Conservation (phyloP, 2,888 invertebrate species). For the Drosophila crucigera region DNA sequence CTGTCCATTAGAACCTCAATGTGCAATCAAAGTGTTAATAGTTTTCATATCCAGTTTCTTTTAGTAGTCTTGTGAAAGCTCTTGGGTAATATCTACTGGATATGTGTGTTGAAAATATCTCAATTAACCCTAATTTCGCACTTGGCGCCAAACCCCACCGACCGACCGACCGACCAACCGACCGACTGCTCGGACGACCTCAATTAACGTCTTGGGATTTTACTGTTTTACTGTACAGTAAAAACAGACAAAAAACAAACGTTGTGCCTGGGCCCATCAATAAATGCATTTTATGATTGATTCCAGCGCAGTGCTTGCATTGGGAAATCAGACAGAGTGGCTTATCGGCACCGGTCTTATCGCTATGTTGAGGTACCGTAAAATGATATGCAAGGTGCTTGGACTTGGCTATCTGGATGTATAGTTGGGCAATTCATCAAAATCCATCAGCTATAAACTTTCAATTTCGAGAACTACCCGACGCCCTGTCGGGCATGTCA, state of each 20-base stretch:
- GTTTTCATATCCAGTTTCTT: neutral
- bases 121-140: conserved; percentile 70
- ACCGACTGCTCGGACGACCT: conserved; percentile 34
- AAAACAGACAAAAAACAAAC: neutral
- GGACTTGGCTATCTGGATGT: conserved; percentile 28
- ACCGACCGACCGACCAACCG: neutral
- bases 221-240: neutral
- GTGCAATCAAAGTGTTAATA: conserved; percentile 3
- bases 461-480: conserved; percentile 52
- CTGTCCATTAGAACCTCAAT: conserved; percentile 22
- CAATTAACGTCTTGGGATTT: conserved; percentile 41
- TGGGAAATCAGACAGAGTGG: conserved; percentile 26
- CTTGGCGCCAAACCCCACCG: conserved; percentile 32
- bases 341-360: conserved; percentile 53
- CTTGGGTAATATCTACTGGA: conserved; percentile 5
- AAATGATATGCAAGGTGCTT: conserved; percentile 70
- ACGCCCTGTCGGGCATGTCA: conserved; percentile 64
- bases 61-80: neutral
- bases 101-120: conserved; percentile 1
- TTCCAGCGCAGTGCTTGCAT: conserved; percentile 20
- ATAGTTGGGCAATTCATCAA: conserved; percentile 67
- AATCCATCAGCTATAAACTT: conserved; percentile 63
- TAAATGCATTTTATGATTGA: conserved; percentile 67
- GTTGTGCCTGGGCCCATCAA: conserved; percentile 50
- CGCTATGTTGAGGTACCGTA: conserved; percentile 20